These are phyloP conservation scores for Greenwoodochromis staneri DNA, from an alignment of 2,113 vertebrate species.

Conservation along the genomic window DNA sequence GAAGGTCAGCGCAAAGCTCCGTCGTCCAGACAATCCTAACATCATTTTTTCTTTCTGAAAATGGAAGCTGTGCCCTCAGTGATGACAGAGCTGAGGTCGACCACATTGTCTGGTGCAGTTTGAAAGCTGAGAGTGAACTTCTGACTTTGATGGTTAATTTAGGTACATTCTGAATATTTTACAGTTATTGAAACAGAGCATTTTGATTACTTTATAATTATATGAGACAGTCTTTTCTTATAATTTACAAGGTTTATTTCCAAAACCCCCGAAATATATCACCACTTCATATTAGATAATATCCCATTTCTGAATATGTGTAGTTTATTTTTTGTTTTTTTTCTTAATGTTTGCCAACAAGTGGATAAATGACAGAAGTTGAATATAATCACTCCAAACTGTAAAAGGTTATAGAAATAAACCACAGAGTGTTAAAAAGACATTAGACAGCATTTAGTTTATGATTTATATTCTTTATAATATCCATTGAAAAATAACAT, in stretches of 20 bases:
- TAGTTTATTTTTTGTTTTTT: neutral
- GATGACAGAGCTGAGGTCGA: neutral
- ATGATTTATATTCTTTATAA: neutral
- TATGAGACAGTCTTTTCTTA: neutral
- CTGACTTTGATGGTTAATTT: neutral
- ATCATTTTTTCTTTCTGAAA: neutral
- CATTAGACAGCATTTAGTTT: neutral
- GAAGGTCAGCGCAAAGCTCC: neutral
- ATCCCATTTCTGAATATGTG: neutral
- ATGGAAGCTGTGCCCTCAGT: neutral
- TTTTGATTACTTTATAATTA: neutral
- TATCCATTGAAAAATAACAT: rapidly evolving
- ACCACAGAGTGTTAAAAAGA: neutral
- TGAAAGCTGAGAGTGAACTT: neutral
- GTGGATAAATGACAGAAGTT: neutral
- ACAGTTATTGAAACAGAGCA: neutral
- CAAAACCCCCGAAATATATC: rapidly evolving
- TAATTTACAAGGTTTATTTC: neutral
- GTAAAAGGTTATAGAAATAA: neutral
- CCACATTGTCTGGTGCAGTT: too few relatives aligned
- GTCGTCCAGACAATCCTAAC: neutral
- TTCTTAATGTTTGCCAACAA: neutral
- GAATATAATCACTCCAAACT: neutral
- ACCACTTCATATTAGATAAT: neutral
- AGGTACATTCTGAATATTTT: neutral